Evolutionary conservation across 2,113 vertebrate species (phyloP), one percentile per base, ranked within the genome.

Genomic region (Chrysochloris asiatica): DNA sequence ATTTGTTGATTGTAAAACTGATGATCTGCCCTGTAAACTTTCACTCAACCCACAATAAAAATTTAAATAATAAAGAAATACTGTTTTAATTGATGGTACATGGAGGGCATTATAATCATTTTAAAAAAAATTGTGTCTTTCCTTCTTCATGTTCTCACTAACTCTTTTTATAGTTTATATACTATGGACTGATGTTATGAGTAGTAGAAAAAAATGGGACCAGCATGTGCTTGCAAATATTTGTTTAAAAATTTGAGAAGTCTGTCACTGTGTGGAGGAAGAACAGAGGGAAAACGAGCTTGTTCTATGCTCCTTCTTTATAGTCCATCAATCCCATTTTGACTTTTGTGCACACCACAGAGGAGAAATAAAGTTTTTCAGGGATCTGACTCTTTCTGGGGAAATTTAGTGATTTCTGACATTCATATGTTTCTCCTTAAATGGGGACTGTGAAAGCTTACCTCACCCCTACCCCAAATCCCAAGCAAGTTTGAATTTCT

Each of bases 341-440:
- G 77, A 30, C 9, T 81, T 33, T 78, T 85, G 8, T 26, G 41
- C 17, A 63, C 41, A 10, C 63, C 45, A 56, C 45, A 73, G 69
- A 61, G n/a, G 14, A 52, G 28, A 89, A 33, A 38, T 22, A 33
- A 79, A 80, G 36, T 36, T 89, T 78, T 56, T 69, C 33, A 71
- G 48, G 38, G 36, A 45, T 13, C 33, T 50, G 52, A 11, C 8
- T 77, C 13, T 11, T 88, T 65, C 54, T 33, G 14, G 54, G 17
- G 28, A 2, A 75, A 8, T n/a, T 63, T 48, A 81, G 48, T 48
- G 43, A 33, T 54, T 11, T 26, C 30, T 28, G 56, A 69, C 71
- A 65, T 4, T 38, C 21, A 2, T 21, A 30, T 59, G 0, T 59
- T 19, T 30, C 17, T 6, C 6, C 16, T 43, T 10, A 0, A 7